phyloP scores from a whole-genome alignment of 2,888 invertebrate species.

The Hyles lineata region DNA sequence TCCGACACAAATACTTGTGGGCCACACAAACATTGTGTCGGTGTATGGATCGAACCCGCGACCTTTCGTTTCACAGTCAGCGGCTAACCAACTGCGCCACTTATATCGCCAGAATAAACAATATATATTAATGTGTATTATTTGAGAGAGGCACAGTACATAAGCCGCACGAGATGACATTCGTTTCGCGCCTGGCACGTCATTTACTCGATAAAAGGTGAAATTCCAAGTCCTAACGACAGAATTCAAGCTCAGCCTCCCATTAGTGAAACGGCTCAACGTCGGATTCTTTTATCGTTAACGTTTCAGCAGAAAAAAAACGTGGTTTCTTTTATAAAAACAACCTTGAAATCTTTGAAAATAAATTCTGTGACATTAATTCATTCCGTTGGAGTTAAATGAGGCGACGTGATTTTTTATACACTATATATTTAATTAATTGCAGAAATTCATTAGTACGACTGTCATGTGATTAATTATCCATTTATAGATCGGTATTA shows the following conservation, averaged over 20 bases:
- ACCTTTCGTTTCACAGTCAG: too few relatives aligned
- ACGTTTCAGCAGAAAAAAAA: slow-evolving; percentile 46
- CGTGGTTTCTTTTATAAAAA: slow-evolving; percentile 30
- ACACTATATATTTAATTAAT: slow-evolving; percentile 10
- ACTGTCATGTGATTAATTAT: neutral
- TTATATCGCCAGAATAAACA: too few relatives aligned
- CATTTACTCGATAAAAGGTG: slow-evolving; percentile 53
- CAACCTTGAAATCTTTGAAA: slow-evolving; percentile 33
- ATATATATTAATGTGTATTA: neutral
- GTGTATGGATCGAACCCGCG: too few relatives aligned
- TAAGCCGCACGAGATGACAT: slow-evolving; percentile 37
- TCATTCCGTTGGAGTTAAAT: slow-evolving; percentile 21
- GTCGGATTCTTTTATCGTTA: slow-evolving; percentile 57
- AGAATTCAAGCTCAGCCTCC: slow-evolving; percentile 56
- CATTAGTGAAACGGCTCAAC: slow-evolving; percentile 59
- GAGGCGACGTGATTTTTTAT: slow-evolving; percentile 6
- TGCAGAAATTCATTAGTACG: neutral
- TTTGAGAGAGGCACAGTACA: neutral
- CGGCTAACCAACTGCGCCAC: too few relatives aligned
- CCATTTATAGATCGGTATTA: neutral
- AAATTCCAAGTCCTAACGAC: slow-evolving; percentile 59
- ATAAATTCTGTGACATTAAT: slow-evolving; percentile 32
- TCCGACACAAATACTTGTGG: too few relatives aligned
- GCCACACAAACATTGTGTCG: too few relatives aligned
- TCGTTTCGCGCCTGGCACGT: slow-evolving; percentile 37